Evolutionary conservation across 1,140 invertebrate species (phyloP).

Genomic region (Anthonomus grandis): DNA sequence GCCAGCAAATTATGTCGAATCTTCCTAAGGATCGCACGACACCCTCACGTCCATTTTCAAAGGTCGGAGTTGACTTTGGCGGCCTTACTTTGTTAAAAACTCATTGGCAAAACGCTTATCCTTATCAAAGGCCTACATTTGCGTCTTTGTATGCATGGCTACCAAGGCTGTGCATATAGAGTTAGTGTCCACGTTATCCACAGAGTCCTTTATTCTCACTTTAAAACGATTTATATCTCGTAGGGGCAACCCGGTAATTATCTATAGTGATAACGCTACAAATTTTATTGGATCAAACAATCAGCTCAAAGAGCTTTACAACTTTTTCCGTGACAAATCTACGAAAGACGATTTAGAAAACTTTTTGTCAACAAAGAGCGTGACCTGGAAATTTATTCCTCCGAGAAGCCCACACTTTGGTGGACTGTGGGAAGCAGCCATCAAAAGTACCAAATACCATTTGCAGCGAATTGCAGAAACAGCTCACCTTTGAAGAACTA

Average conservation of each 20-base stretch:
- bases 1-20: conserved; percentile 1
- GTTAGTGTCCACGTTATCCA: conserved; percentile 10
- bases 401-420: conserved; percentile 13
- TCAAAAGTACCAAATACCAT: conserved; percentile 5
- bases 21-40: conserved; percentile 35
- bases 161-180: conserved; percentile 22
- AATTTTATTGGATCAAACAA: conserved; percentile 23
- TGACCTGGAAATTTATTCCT: conserved; percentile 10
- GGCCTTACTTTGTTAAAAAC: conserved; percentile 35
- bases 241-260: conserved; percentile 10
- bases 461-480: too few species aligned
- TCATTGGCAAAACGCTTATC: neutral
- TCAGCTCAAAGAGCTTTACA: conserved; percentile 6
- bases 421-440: conserved; percentile 6
- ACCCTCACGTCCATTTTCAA: conserved; percentile 29
- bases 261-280: conserved; percentile 22
- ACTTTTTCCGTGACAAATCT: conserved; percentile 14
- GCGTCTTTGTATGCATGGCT: conserved; percentile 22
- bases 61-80: conserved; percentile 39
- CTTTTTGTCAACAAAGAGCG: neutral
- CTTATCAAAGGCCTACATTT: conserved; percentile 13
- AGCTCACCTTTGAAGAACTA: conserved; percentile 42
- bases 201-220: conserved; percentile 15
- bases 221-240: conserved; percentile 17
- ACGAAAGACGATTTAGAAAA: conserved; percentile 7